Percentiles rank a stretch among this genome's conserved stretches.
Conservation (phyloP, 2,888 invertebrate genomes). For the Smittia aterrima region DNA sequence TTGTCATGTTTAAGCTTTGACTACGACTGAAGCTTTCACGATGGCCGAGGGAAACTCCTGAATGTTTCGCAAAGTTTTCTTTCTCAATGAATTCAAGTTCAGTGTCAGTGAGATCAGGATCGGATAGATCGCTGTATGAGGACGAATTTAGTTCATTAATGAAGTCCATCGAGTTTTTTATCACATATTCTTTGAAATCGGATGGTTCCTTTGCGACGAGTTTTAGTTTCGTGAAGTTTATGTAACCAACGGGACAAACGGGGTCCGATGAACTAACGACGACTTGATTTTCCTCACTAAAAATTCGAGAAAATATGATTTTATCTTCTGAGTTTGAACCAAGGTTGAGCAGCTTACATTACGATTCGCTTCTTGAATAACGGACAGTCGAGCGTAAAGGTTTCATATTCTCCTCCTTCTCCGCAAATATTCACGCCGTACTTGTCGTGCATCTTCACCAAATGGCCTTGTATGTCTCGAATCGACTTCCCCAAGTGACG, state of each 20-base stretch:
- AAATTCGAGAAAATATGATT: constrained; percentile 43
- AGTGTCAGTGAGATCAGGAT: constrained; percentile 63
- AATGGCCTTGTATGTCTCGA: constrained; percentile 80
- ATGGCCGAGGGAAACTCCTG: neutral
- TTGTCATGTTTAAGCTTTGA: constrained; percentile 15
- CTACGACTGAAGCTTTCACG: neutral
- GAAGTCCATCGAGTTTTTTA: constrained; percentile 62
- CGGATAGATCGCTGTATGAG: constrained; percentile 64
- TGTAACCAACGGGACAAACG: constrained; percentile 91
- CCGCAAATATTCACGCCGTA: constrained; percentile 95
- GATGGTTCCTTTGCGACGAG: constrained; percentile 64
- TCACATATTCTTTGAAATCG: constrained; percentile 48
- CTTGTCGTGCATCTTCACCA: constrained; percentile 85
- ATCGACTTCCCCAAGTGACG: constrained; percentile 85
- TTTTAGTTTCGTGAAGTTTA: constrained; percentile 81
- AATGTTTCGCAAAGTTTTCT: constrained; percentile 46
- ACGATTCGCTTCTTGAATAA: constrained; percentile 86
- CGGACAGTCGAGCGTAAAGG: constrained; percentile 95
- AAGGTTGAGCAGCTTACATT: constrained; percentile 83
- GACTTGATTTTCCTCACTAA: constrained; percentile 77
- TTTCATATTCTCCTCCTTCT: constrained; percentile 99
- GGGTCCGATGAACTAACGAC: constrained; percentile 89
- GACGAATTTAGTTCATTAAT: constrained; percentile 63
- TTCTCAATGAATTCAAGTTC: constrained; percentile 62
- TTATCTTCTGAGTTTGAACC: constrained; percentile 20